Evolutionary conservation across 2,888 invertebrate species (phyloP).

Genomic region (Leptinotarsa tumamoca): DNA sequence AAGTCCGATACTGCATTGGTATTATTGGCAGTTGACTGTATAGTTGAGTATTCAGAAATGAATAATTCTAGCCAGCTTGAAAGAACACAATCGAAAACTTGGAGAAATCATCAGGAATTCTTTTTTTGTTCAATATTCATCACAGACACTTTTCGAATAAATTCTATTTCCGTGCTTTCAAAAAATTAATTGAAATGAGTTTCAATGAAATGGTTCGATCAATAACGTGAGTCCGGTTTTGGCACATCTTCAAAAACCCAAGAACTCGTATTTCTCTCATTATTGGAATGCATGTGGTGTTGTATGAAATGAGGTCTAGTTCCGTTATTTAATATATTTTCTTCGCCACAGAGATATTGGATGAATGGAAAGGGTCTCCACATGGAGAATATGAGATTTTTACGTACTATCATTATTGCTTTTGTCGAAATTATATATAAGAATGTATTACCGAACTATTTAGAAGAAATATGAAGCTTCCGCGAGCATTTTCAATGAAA

Average conservation of each 20-base stretch:
- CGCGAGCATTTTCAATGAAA: neutral
- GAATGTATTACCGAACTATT: neutral
- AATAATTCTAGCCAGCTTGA: no score
- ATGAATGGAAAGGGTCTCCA: constrained; percentile 3
- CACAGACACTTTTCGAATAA: no score
- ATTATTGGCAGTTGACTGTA: no score
- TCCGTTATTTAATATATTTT: neutral
- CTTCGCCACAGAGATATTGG: constrained; percentile 4
- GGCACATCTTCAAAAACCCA: constrained; percentile 7
- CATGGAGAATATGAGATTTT: neutral
- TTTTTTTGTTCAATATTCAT: no score
- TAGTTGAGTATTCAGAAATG: no score
- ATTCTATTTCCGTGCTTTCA: no score
- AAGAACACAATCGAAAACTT: no score
- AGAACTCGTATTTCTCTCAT: constrained; percentile 3
- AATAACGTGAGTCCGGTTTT: neutral
- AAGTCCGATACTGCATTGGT: no score
- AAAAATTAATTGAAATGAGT: no score
- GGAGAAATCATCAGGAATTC: no score
- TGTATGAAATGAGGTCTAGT: neutral
- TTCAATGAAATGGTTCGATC: neutral
- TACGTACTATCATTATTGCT: neutral
- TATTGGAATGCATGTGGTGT: constrained; percentile 10
- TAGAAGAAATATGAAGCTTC: neutral
- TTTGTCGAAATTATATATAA: neutral